Evolutionary conservation across 2,888 invertebrate genomes (phyloP).

Genomic region (Rhagonycha fulva): DNA sequence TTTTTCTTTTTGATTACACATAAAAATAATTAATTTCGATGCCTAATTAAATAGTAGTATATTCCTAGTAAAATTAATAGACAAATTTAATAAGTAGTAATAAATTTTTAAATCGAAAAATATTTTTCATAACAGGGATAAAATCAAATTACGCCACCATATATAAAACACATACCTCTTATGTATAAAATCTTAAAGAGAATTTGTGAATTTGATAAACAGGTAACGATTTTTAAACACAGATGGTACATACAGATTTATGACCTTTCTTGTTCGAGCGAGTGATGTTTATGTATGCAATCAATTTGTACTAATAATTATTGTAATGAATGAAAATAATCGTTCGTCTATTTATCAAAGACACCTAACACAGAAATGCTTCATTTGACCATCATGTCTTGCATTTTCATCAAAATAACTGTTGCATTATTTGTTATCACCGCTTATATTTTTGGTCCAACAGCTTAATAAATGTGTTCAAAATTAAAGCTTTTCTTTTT

Average conservation of each 20-base stretch:
- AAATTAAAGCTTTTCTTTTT: not conserved
- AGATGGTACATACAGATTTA: not conserved
- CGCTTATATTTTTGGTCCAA: constrained; percentile 4
- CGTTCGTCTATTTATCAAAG: constrained; percentile 18
- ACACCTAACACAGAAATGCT: constrained; percentile 31
- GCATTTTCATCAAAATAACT: not conserved
- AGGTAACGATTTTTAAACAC: not conserved
- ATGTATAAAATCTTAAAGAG: constrained; percentile 21
- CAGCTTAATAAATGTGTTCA: not conserved
- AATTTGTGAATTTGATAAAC: constrained; percentile 24
- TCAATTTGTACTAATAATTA: constrained; percentile 26
- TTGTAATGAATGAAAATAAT: constrained; percentile 13
- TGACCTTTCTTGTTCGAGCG: not conserved
- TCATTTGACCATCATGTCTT: constrained; percentile 12
- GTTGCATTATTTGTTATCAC: not conserved
- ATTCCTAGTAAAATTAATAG: not conserved
- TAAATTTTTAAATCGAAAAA: not conserved
- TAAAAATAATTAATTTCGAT: not conserved
- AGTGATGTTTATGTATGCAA: constrained; percentile 17
- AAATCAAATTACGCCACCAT: not conserved
- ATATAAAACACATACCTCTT: constrained; percentile 13
- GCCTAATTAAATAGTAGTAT: not conserved
- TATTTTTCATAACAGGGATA: not conserved
- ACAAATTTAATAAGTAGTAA: not conserved
- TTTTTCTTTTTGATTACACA: not conserved